Evolutionary conservation across 1,140 invertebrate genomes (phyloP), one percentile per base, ranked within the genome.

Genomic region (Drosophila prosaltans): DNA sequence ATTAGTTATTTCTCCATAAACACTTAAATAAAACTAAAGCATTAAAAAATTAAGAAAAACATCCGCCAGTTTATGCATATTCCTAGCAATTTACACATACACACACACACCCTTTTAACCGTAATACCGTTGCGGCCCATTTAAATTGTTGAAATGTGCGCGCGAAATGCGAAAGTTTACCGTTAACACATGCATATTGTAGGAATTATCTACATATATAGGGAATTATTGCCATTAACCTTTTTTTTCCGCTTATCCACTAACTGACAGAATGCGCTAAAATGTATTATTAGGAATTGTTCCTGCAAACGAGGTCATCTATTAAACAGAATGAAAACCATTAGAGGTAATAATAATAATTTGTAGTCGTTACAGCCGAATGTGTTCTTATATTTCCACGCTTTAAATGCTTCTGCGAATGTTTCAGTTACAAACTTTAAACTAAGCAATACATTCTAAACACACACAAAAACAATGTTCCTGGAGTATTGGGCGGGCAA

Each of bases 1-100:
- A 86, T 86, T 86, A 86, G 84, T 89, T 86, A 86, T 86, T 86
- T 86, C 84, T 86, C 84, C 83, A 86, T 86, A 86, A 86, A 86
- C 83, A 86, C 83, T 89, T 86, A 86, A 77, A 86, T 86, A 86
- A 89, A 86, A 86, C 68, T 83, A 83, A 86, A 86, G 72, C 84
- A 83, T 89, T 86, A 62, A 72, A 83, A 36, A 80, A 88, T 65
- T 71, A 67, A 67, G 73, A 82, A 74, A 51, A 82, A 75, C 70
- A 79, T 79, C 78, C 74, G 83, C 66, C 39, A 55, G 75, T 83
- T 89, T 83, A 83, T 89, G 84, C 67, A 81, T 88, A 82, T 88
- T 86, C 69, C 36, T 69, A 71, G 82, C 80, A 80, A 81, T 80
- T 82, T 62, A 26, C 67, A 69, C 58, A 60, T 26, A 69, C 64